phyloP scores from a whole-genome alignment of 2,113 vertebrate species.

The Nerophis lumbriciformis region DNA sequence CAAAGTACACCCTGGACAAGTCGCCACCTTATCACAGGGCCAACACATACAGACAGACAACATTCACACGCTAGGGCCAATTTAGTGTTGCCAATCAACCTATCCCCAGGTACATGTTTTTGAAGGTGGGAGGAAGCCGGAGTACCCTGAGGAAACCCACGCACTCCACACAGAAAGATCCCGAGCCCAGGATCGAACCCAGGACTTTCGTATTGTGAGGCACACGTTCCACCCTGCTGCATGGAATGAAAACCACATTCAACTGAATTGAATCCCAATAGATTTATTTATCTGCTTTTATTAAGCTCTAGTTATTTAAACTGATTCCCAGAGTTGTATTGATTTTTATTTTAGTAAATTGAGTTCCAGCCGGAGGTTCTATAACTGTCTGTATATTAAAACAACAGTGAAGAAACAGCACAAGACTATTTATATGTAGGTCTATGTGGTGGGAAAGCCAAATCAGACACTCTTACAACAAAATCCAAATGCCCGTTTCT shows the following conservation, averaged over 20 bases:
- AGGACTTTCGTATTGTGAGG: too few species aligned
- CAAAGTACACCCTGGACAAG: too few species aligned
- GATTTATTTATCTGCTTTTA: not conserved
- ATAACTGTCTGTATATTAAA: not conserved
- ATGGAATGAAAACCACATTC: not conserved
- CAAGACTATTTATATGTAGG: conserved; percentile 6
- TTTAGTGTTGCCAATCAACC: too few species aligned
- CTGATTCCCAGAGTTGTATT: not conserved
- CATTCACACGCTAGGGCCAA: too few species aligned
- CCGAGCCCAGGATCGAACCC: too few species aligned
- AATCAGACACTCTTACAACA: conserved; percentile 36
- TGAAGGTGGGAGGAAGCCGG: too few species aligned
- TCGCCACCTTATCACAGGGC: too few species aligned
- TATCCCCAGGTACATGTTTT: too few species aligned
- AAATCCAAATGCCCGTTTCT: conserved; percentile 30
- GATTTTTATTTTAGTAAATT: not conserved
- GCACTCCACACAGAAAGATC: too few species aligned
- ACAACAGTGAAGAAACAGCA: conserved; percentile 3
- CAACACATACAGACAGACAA: too few species aligned
- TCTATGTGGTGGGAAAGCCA: conserved; percentile 26
- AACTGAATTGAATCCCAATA: not conserved
- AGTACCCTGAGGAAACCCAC: too few species aligned
- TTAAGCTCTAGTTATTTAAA: not conserved
- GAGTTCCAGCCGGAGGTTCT: not conserved
- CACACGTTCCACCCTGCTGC: too few species aligned